Base-by-base conservation (phyloP, 2,797 vertebrate genomes). In the Champsocephalus esox region DNA sequence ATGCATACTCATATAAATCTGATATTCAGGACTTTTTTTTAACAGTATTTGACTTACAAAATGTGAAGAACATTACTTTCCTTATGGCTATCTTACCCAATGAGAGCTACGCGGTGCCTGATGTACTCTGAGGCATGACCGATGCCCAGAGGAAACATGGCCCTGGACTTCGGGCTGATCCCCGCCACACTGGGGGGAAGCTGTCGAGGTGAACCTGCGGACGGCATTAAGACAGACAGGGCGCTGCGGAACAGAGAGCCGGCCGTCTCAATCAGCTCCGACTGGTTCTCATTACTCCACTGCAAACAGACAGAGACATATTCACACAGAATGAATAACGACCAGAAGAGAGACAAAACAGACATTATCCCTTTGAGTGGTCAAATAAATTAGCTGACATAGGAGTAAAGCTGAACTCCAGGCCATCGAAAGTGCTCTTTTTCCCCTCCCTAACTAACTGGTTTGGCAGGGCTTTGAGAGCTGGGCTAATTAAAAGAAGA, bases 241-340 rank as follows among this genome's bases (percentile, higher is more conserved):
- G 94, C 94, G 1, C 93, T 90, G 12, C 95, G 95, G 80, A 99
- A 95, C 79, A 97, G 9, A 51, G 96, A 94, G 54, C 96, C 95
- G 0, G 97, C 97, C 1, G 95, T 93, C 82, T 98, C 95, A 0
- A 97, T 92, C 79, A 99, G 92, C 71, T 99, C 97, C 0, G 97
- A 97, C 89, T 99, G 98, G 93, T 97, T 96, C 60, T 95, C 89
- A 38, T 97, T 97, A 88, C 95, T 99, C 98, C 98, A 99, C 98
- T 99, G 41, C 43, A 81, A 48, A 79, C 43, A 45, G 55, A 78
- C 73, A 80, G 43, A 69, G 9, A 78, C 60, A 73, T 48, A 63
- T 76, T 85, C 62, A 75, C 19, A 86, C 46, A 66, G 55, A 70
- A 62, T 73, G 62, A 79, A 60, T 88, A 81, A 74, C 17, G 69